phyloP scores from a whole-genome alignment of 2,113 vertebrate genomes.

The Dinomys branickii region DNA sequence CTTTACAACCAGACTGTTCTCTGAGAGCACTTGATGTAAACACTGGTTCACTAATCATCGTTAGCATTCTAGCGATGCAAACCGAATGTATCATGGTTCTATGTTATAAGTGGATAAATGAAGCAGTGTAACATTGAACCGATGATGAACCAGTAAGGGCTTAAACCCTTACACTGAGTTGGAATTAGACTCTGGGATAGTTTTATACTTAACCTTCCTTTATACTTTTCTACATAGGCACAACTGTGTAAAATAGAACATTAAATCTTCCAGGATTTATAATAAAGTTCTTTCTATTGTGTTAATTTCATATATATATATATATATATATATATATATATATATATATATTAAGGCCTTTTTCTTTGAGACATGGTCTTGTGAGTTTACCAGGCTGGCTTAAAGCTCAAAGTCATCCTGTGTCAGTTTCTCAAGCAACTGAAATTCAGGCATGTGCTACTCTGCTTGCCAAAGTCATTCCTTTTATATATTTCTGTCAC shows the following conservation, averaged over 20 bases:
- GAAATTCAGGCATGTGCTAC: not conserved
- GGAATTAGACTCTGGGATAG: not conserved
- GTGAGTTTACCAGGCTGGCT: not conserved
- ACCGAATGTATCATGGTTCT: not conserved
- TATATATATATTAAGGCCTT: too few species aligned
- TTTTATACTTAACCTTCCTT: not conserved
- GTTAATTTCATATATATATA: too few species aligned
- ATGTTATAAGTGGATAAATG: not conserved
- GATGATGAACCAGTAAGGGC: not conserved
- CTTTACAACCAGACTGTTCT: slow-evolving; percentile 45
- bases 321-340: too few species aligned
- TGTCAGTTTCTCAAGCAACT: not conserved
- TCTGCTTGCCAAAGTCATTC: not conserved
- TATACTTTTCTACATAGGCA: not conserved
- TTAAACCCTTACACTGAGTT: accelerated
- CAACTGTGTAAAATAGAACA: not conserved
- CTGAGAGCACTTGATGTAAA: not conserved
- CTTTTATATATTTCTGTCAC: not conserved
- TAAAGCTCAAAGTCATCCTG: not conserved
- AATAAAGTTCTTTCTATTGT: not conserved
- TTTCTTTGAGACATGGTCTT: not conserved
- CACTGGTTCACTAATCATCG: slow-evolving; percentile 6
- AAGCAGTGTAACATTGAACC: not conserved
- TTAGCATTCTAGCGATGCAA: not conserved
- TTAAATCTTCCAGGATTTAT: not conserved